phyloP scores from a whole-genome alignment of 2,113 vertebrate genomes.

The Daboia siamensis region DNA sequence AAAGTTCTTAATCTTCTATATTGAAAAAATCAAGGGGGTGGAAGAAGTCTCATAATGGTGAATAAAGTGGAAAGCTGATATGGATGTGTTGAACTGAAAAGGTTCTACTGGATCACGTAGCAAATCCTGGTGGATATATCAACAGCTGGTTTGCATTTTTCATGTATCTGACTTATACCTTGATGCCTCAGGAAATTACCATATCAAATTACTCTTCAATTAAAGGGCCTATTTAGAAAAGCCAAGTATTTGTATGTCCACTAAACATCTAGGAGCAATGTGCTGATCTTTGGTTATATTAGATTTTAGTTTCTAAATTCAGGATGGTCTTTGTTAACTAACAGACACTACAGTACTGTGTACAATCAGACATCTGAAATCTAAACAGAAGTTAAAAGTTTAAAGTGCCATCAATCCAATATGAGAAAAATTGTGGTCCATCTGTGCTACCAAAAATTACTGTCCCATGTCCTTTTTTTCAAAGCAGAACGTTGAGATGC shows the following conservation, averaged over 20 bases:
- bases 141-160: background rate
- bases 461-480: background rate
- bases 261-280: conserved; percentile 23
- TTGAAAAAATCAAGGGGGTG: background rate
- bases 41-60: background rate
- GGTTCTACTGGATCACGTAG: background rate
- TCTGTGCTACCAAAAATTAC: background rate
- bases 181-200: background rate
- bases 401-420: conserved; percentile 30
- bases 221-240: background rate
- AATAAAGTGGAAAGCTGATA: background rate
- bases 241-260: background rate
- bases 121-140: background rate
- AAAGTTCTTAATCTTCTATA: background rate
- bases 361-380: conserved; percentile 14
- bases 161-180: background rate
- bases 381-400: conserved; percentile 29
- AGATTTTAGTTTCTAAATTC: conserved; percentile 26
- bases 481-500: conserved; percentile 9
- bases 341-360: background rate
- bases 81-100: background rate
- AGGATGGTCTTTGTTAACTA: conserved; percentile 26
- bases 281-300: background rate
- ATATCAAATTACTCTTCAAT: background rate
- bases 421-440: background rate